phyloP scores from a whole-genome alignment of 1,140 invertebrate species.

The Oreohelix idahoensis region DNA sequence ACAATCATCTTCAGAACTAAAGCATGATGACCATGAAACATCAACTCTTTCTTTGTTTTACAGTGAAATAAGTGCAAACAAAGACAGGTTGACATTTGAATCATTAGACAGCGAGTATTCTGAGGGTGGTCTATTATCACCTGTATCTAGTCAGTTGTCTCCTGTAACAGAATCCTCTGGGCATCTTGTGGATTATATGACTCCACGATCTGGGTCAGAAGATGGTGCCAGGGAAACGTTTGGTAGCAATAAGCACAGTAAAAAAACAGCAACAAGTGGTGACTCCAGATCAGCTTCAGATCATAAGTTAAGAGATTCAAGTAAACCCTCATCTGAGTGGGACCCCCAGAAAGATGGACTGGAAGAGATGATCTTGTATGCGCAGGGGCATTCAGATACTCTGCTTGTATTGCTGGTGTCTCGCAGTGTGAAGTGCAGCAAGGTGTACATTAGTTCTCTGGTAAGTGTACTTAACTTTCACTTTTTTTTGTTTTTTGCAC shows the following conservation, averaged over 20 bases:
- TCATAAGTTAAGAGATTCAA: neutral
- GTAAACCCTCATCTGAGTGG: conserved; percentile 6
- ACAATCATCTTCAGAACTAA: conserved; percentile 21
- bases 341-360: conserved; percentile 38
- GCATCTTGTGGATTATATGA: neutral
- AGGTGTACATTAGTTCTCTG: conserved; percentile 44
- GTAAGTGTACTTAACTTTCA: conserved; percentile 45
- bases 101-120: conserved; percentile 32
- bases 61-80: neutral
- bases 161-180: conserved; percentile 5
- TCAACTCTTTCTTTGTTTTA: neutral
- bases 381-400: conserved; percentile 62
- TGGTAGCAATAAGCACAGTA: neutral
- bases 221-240: neutral
- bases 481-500: no score
- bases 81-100: conserved; percentile 18
- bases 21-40: neutral
- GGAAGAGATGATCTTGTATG: conserved; percentile 52
- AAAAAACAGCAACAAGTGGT: neutral
- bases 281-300: conserved; percentile 22
- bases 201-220: neutral
- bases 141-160: conserved; percentile 15
- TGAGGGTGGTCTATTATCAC: conserved; percentile 31
- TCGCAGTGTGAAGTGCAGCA: conserved; percentile 27
- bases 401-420: conserved; percentile 57